Percentiles rank a stretch among this genome's conserved stretches.
Evolutionary conservation across 23 tunicate species (phyloP).

Genomic region (Styela clava): DNA sequence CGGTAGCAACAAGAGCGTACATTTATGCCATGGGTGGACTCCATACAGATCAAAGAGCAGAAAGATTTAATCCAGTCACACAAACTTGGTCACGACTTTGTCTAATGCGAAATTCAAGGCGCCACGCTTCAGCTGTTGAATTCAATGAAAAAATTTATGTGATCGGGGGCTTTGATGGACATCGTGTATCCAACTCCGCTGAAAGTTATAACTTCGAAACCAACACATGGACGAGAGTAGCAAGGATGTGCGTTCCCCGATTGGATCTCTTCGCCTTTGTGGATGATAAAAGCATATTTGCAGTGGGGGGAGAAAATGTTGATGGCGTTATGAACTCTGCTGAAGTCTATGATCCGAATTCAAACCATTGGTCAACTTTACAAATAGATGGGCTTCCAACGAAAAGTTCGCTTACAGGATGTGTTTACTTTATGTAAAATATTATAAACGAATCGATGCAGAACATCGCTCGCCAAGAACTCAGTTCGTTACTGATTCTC

Average conservation of each 20-base stretch:
- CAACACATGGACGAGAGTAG: background rate
- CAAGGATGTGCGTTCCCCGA: background rate
- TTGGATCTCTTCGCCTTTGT: background rate
- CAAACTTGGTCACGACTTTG: background rate
- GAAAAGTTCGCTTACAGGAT: too few species aligned
- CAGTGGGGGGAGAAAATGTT: background rate
- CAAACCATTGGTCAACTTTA: background rate
- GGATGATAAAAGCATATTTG: background rate
- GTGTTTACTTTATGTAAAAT: too few species aligned
- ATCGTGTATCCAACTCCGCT: too few species aligned
- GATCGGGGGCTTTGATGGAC: background rate
- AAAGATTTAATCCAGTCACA: background rate
- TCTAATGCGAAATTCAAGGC: background rate
- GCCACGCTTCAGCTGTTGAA: background rate
- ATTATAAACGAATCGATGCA: too few species aligned
- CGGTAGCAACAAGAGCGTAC: background rate
- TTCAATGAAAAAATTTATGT: background rate
- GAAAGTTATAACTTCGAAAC: background rate
- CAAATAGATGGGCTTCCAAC: background rate
- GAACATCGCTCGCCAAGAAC: too few species aligned
- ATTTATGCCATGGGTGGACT: background rate
- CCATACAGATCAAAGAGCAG: background rate
- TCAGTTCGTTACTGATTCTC: too few species aligned
- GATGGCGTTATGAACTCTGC: background rate
- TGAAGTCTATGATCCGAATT: background rate